phyloP scores from a whole-genome alignment of 2,888 invertebrate species.

The Timandra comae region DNA sequence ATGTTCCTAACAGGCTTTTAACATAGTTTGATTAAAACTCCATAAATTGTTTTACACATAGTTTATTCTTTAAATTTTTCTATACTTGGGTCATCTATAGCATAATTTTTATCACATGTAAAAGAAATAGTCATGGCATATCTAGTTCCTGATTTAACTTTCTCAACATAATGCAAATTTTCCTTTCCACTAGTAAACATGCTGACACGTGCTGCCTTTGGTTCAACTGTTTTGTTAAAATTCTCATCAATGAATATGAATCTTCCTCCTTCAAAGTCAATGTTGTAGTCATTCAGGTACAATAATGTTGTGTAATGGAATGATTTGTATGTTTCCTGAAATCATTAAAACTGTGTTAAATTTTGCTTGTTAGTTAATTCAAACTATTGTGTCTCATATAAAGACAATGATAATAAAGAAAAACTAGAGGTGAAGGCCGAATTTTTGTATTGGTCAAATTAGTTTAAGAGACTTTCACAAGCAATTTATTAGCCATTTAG shows the following conservation, averaged over 20 bases:
- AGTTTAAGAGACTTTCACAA: too few species aligned
- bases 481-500: too few species aligned
- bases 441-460: too few species aligned
- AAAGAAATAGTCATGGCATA: constrained; percentile 92
- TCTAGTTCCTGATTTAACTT: constrained; percentile 83
- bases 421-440: too few species aligned
- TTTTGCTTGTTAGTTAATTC: too few species aligned
- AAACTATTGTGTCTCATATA: too few species aligned
- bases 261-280: constrained; percentile 89
- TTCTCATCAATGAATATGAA: constrained; percentile 86
- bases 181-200: constrained; percentile 93
- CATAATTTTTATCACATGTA: constrained; percentile 84
- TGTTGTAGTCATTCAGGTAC: constrained; percentile 84
- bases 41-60: too few species aligned
- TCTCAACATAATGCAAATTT: constrained; percentile 89
- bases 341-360: too few species aligned
- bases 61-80: too few species aligned
- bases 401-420: too few species aligned
- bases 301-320: constrained; percentile 92
- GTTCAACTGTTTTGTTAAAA: constrained; percentile 83
- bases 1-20: too few species aligned
- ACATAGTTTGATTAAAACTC: too few species aligned
- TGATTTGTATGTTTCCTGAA: constrained; percentile 88
- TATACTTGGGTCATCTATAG: constrained; percentile 76
- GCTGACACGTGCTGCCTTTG: constrained; percentile 85